Conservation (phyloP, 2,113 vertebrate species). For the Lynx canadensis region DNA sequence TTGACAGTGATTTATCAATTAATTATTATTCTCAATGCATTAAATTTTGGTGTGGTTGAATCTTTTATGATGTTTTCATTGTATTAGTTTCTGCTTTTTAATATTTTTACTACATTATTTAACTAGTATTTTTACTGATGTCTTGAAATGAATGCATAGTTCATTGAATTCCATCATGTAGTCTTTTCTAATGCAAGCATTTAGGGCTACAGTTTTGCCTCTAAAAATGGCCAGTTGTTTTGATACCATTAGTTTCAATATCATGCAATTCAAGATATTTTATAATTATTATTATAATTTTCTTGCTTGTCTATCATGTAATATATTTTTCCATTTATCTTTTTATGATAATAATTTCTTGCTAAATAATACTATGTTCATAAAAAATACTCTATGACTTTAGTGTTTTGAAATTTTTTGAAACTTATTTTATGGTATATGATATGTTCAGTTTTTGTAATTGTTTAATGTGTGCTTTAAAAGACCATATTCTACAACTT, state of each 20-base stretch:
- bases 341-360: background rate
- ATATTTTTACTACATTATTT: background rate
- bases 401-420: background rate
- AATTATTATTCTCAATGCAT: background rate
- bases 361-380: background rate
- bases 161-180: background rate
- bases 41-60: background rate
- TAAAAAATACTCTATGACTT: background rate
- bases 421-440: background rate
- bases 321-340: background rate
- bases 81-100: background rate
- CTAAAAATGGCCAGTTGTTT: background rate
- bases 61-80: background rate
- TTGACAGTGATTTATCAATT: background rate
- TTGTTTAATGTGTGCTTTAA: background rate
- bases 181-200: background rate
- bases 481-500: background rate
- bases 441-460: background rate
- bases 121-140: background rate
- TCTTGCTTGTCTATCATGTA: background rate
- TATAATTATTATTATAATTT: background rate
- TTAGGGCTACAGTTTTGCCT: background rate
- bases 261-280: background rate
- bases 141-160: background rate
- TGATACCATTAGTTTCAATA: background rate